Evolutionary conservation across 2,113 vertebrate species (phyloP).

Genomic region (Telmatochromis brichardi): DNA sequence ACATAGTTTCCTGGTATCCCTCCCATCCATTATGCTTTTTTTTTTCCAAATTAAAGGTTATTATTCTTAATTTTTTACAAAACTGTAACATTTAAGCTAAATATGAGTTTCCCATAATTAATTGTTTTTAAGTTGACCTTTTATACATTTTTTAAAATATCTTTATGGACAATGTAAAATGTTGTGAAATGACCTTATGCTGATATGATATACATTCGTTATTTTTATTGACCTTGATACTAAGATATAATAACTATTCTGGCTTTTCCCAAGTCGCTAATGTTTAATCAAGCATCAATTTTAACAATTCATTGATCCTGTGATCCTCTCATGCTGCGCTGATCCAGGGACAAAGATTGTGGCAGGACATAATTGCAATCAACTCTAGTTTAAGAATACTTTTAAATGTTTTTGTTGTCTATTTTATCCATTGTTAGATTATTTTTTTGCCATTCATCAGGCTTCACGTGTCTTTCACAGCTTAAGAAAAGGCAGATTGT

Average conservation of each 20-base stretch:
- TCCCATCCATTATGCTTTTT: not conserved
- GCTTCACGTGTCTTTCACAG: not conserved
- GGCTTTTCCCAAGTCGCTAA: fast-evolving
- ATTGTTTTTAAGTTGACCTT: not conserved
- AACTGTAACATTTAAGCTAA: not conserved
- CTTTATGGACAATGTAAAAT: not conserved
- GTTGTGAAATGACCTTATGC: not conserved
- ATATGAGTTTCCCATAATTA: not conserved
- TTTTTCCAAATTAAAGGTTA: not conserved
- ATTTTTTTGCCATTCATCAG: not conserved
- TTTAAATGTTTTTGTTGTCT: not conserved
- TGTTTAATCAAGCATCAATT: not conserved
- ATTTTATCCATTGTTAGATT: not conserved
- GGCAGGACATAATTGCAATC: not conserved
- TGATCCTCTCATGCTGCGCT: fast-evolving
- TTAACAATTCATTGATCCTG: not conserved
- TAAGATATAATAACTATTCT: not conserved
- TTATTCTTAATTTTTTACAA: not conserved
- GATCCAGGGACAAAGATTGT: not conserved
- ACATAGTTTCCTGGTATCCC: not conserved
- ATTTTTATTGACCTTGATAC: not conserved
- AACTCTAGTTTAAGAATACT: not conserved
- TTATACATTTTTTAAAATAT: not conserved
- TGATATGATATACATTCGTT: not conserved
- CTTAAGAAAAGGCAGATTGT: not conserved